Base-by-base conservation (phyloP, 2,113 vertebrate genomes). In the Bufo bufo region DNA sequence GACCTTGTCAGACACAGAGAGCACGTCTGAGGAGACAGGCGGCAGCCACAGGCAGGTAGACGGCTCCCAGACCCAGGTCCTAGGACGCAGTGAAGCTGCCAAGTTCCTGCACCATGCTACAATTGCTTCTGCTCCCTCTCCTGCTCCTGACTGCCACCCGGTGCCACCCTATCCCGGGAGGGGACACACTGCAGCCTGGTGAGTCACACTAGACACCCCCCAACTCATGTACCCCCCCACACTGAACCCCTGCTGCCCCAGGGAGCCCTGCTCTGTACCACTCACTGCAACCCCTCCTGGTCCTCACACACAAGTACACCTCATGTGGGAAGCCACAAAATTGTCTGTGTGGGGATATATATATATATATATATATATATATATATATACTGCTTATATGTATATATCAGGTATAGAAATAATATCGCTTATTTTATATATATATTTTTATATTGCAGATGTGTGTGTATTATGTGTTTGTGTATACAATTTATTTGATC, bases 31-130 rank as follows among this genome's bases (percentile, higher is more conserved):
- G 17, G 20, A 49, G 47, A 82, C 77, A 65, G 33, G 65, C 59
- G 19, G 16, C 59, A n/a, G 33, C 59, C 80, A 66, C 79, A 82
- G 79, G 17, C 82, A 72, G 86, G 79, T 82, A 82, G 52, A 82
- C 86, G 63, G 86, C 86, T 50, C 33, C 71, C 52, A 81, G 86
- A 81, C 85, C 80, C 72, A 20, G 86, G 66, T 88, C 80, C 87
- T 81, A 66, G 85, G 85, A 87, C 85, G 47, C 71, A 82, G 43
- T 12, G 12, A 81, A 82, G 79, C 56, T 63, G 58, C 6, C 69
- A 88, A 88, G 69, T 88, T 88, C 80, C 80, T 77, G 69, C 77
- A 83, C 69, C 79, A 88, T 88, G 87, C 87, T 83, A 23, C 79
- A 49, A 77, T 83, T 56, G 4, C 56, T 88, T 54, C 45, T 88